Percentiles rank a stretch among this genome's conserved stretches.
phyloP scores from a whole-genome alignment of 2,888 invertebrate species.

The Calephelis perditalis region DNA sequence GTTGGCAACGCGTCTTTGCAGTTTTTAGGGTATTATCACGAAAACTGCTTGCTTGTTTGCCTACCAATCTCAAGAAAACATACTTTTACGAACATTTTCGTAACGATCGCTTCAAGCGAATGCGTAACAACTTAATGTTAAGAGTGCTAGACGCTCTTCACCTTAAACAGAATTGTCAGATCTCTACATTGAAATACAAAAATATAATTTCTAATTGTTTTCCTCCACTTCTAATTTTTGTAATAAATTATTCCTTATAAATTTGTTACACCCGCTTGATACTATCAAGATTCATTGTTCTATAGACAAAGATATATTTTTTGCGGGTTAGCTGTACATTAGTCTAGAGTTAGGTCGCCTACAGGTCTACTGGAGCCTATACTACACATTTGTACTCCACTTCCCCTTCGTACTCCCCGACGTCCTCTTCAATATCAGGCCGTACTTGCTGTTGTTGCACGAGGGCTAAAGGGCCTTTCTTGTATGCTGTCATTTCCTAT shows the following conservation, averaged over 20 bases:
- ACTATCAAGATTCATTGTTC: not conserved
- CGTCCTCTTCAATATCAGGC: slow-evolving; percentile 77
- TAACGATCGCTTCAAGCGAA: too few relatives aligned
- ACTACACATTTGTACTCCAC: slow-evolving; percentile 77
- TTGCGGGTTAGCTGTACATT: not conserved
- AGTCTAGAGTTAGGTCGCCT: slow-evolving; percentile 1
- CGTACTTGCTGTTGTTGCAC: slow-evolving; percentile 53
- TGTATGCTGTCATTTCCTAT: slow-evolving; percentile 92
- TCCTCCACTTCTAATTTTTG: not conserved
- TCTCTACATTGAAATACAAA: slow-evolving; percentile 17
- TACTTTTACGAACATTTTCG: too few relatives aligned
- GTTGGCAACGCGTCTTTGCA: too few relatives aligned
- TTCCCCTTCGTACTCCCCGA: slow-evolving; percentile 80
- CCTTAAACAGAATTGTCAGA: slow-evolving; percentile 10
- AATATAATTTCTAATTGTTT: slow-evolving; percentile 16
- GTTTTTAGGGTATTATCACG: too few relatives aligned
- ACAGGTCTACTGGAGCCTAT: slow-evolving; percentile 11
- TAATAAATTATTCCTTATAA: not conserved
- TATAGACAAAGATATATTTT: not conserved
- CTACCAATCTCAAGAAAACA: too few relatives aligned
- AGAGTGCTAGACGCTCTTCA: not conserved
- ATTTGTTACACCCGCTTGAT: slow-evolving; percentile 4
- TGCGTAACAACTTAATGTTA: too few relatives aligned
- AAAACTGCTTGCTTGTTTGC: too few relatives aligned
- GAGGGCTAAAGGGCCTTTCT: slow-evolving; percentile 81